Base-by-base conservation (phyloP, 1,140 invertebrate species). In the Thrips palmi region DNA sequence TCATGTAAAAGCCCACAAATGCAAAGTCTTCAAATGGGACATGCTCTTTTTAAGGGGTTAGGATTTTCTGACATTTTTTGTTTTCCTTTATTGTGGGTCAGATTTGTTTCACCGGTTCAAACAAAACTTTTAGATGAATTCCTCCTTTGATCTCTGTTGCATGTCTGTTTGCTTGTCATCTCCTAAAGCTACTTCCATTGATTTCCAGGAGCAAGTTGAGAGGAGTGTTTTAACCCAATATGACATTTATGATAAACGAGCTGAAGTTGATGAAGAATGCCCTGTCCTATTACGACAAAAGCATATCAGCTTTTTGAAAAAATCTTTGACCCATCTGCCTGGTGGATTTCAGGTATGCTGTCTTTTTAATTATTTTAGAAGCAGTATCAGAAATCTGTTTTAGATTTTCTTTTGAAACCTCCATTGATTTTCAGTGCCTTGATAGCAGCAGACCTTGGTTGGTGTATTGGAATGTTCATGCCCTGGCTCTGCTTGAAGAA, bases 391-490 rank as follows among this genome's bases (percentile, higher is more conserved):
- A 11, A 8, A 12, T 14, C 7, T 5, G 17, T 20, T 5, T 12
- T 21, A 2, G 5, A 10, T 39, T 20, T 4, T 17, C 4, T 3
- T 24, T 4, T 12, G 5, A 8, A 19, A 3, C 4, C 23, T 31
- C 20, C 11, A 18, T 27, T n/a, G 6, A 20, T 47, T 56, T 52
- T 37, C 46, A 82, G 70, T 75, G 72, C 55, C 62, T 96, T 35
- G 89, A 97, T 68, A 79, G 82, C n/a, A 93, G 87, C 56, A 68
- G 86, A 47, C 74, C 91, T 4, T 97, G 92, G 92, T 57, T 94
- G 19, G 79, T 87, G 51, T 97, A 93, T 54, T 97, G 92, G 92
- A 88, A 88, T 45, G 55, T 92, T 15, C 87, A 96, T 63, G 74
- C 83, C 5, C 59, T 96, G n/a, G 73, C 79, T 53, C 54, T 94